Evolutionary conservation across 2,888 invertebrate genomes (phyloP), one percentile per base, ranked within the genome.

Genomic region (Choreutis nemorana): DNA sequence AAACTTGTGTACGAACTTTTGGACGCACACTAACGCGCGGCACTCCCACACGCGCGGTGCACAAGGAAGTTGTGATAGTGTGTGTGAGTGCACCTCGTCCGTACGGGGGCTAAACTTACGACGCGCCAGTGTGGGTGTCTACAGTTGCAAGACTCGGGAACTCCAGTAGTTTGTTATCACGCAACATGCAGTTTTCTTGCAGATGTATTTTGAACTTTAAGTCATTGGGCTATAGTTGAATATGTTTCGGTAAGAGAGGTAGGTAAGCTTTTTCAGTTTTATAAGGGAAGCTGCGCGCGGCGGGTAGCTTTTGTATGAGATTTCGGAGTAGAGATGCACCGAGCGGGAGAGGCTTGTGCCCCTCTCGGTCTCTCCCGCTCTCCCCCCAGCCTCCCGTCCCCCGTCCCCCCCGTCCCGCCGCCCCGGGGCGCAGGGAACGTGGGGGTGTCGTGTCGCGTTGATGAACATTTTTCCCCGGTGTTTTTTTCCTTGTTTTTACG

Each of bases 391-490:
- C n/a, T n/a, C n/a, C n/a, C n/a, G n/a, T n/a, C n/a, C 23, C 10
- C 23, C 13, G 23, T 23, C 23, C 12, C n/a, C n/a, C n/a, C n/a
- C n/a, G n/a, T n/a, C 34, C 30, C 34, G 34, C 24, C 26, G 24
- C 29, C 31, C 23, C 9, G 58, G 55, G 57, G 68, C 62, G 53
- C 44, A 40, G 48, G 55, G 47, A 41, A 32, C 35, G 49, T 47
- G 56, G 57, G 48, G 62, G 62, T 51, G 61, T 58, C 67, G 68
- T 75, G 78, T 77, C 75, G 77, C 75, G 78, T 77, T 78, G 77
- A 78, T 77, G 77, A 77, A 75, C 75, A 73, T 77, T 78, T 75
- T 77, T 77, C 72, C 71, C 70, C n/a, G n/a, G n/a, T n/a, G 61
- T 71, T 71, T 75, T 73, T 73, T 67, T 63, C 66, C 72, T 70